phyloP scores from a whole-genome alignment of 2,888 invertebrate species.

The Nowickia ferox region DNA sequence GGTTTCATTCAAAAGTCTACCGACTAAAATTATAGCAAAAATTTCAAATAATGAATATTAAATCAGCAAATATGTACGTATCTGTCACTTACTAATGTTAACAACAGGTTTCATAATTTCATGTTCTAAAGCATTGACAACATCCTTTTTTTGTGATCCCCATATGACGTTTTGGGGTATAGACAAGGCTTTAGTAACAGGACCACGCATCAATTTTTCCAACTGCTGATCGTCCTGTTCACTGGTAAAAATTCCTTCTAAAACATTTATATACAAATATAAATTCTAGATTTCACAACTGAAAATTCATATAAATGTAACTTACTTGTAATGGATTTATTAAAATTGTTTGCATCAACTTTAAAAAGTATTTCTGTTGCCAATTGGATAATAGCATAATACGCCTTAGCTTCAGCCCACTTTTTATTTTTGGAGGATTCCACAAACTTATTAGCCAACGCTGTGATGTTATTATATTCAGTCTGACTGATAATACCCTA shows the following conservation, averaged over 20 bases:
- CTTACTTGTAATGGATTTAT: conserved; percentile 80
- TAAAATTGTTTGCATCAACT: conserved; percentile 93
- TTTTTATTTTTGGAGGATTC: conserved; percentile 84
- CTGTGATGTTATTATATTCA: conserved; percentile 86
- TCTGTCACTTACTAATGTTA: conserved; percentile 84
- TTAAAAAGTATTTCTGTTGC: conserved; percentile 48
- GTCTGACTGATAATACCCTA: conserved; percentile 88
- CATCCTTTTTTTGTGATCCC: conserved; percentile 86
- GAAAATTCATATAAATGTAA: conserved; percentile 60
- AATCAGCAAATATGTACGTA: not conserved
- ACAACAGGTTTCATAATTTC: conserved; percentile 94
- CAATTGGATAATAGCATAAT: no score
- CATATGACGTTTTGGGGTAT: conserved; percentile 87
- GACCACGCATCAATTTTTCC: conserved; percentile 88
- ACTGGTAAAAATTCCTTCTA: conserved; percentile 68
- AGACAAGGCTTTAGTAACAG: conserved; percentile 87
- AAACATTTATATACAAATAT: no score
- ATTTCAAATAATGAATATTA: not conserved
- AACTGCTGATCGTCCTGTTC: conserved; percentile 80
- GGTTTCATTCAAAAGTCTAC: conserved; percentile 87
- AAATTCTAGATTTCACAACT: no score
- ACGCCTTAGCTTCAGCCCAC: conserved; percentile 85
- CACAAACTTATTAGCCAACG: conserved; percentile 85
- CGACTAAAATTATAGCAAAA: conserved; percentile 84
- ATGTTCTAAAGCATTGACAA: conserved; percentile 85